phyloP scores from a whole-genome alignment of 2,888 invertebrate genomes.

The Leptinotarsa rubiginosa region DNA sequence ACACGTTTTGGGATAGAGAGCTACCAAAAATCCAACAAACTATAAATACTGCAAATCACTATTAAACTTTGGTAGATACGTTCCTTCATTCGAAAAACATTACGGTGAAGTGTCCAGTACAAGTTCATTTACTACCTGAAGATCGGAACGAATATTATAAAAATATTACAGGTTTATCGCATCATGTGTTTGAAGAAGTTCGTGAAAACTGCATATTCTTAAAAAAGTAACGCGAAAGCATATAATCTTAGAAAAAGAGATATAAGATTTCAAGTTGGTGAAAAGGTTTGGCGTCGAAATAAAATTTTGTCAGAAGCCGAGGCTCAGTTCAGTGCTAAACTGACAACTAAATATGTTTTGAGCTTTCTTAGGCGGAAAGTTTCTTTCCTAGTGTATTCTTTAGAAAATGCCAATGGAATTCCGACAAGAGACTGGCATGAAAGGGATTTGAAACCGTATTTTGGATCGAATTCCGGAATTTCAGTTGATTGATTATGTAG shows the following conservation, averaged over 20 bases:
- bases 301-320: constrained; percentile 36
- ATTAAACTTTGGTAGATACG: not conserved
- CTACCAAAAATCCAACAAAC: constrained; percentile 50
- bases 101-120: constrained; percentile 1
- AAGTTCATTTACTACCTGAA: constrained; percentile 6
- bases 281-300: constrained; percentile 38
- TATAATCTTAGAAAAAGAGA: constrained; percentile 37
- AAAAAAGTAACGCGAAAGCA: constrained; percentile 24
- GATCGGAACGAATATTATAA: not conserved
- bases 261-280: constrained; percentile 22
- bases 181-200: constrained; percentile 22
- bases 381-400: not conserved
- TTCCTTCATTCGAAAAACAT: not conserved
- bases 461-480: too few species aligned
- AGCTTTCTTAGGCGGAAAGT: constrained; percentile 10
- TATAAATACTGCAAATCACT: constrained; percentile 46
- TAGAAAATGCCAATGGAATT: too few species aligned
- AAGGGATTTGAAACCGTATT: not conserved
- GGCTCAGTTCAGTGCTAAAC: constrained; percentile 31
- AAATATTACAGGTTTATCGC: not conserved
- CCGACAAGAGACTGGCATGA: not conserved
- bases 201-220: constrained; percentile 27
- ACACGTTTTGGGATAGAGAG: constrained; percentile 49
- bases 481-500: too few species aligned
- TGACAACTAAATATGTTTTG: constrained; percentile 33